Evolutionary conservation across 2,888 invertebrate species (phyloP), one percentile per base, ranked within the genome.

Genomic region (Agapetus fuscipes): DNA sequence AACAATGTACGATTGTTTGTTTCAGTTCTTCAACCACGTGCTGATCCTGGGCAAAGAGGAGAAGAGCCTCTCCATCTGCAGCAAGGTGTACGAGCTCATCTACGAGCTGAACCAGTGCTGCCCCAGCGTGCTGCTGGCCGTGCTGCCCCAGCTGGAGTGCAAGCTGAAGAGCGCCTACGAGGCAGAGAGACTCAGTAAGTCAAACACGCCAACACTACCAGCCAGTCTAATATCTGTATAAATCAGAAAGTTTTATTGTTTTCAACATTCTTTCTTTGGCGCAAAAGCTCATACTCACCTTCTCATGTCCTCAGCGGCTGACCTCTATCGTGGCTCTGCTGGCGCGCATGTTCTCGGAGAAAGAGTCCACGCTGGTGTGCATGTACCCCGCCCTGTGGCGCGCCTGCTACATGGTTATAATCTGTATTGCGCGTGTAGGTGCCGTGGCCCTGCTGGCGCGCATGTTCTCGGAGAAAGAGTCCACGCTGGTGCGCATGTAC

Each of bases 341-440:
- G 30, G 93, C 95, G 0, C 76, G 93, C 55, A 95, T 97, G 94
- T 97, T 97, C 64, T 93, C 94, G 1, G 94, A 95, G 58, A 88
- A 86, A 47, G 86, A 88, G 43, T 95, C 94, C 0, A 82, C 81
- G 43, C 69, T 96, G 10, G 93, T 95, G 2, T 78, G 80, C 48
- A 83, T 88, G 54, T 89, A 95, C 59, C 77, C 78, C 3, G 78
- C 81, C n/a, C 61, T 97, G 33, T 91, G 96, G 89, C 76, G 85
- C 29, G 89, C 93, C 17, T 96, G 94, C 59, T n/a, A n/a, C n/a
- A n/a, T 31, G 14, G 12, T n/a, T 25, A 5, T 32, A 17, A n/a
- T 33, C 17, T 33, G 14, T 43, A 6, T 4, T 20, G 4, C 9
- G 20, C 9, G 4, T 20, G 20, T 48, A 64, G 82, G 81, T 44